Evolutionary conservation across 2,797 vertebrate species (phyloP).

Genomic region (Numenius phaeopus): DNA sequence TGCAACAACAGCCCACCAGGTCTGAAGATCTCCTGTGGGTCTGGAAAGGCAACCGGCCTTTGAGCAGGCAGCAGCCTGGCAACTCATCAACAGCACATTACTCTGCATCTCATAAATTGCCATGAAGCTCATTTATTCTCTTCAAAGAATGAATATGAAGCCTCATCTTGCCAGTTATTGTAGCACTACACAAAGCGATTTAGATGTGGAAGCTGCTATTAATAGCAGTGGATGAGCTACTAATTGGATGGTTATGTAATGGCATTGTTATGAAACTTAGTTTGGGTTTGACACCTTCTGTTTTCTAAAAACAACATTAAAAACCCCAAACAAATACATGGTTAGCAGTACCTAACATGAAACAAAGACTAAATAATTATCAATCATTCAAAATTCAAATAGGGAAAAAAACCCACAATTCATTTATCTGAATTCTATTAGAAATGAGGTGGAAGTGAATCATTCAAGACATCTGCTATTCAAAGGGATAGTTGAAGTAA

Average conservation of each 20-base stretch:
- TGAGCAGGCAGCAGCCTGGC: neutral
- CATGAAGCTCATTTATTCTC: neutral
- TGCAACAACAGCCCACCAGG: fast-evolving
- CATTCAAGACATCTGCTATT: neutral
- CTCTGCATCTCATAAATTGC: constrained; percentile 3
- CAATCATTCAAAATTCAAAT: neutral
- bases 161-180: neutral
- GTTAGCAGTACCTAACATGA: neutral
- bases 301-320: constrained; percentile 50
- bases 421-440: neutral
- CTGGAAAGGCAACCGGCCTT: neutral
- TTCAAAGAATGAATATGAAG: constrained; percentile 7
- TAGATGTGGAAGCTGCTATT: constrained; percentile 64
- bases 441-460: neutral
- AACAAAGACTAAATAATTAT: constrained; percentile 2
- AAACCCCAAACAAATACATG: neutral
- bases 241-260: constrained; percentile 72
- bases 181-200: neutral
- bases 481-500: constrained; percentile 1
- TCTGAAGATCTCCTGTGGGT: neutral
- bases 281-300: constrained; percentile 68
- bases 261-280: constrained; percentile 55
- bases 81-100: neutral
- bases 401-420: neutral
- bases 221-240: constrained; percentile 54